Evolutionary conservation across 2,797 vertebrate genomes (phyloP).

Genomic region (Arnoldichthys spilopterus): DNA sequence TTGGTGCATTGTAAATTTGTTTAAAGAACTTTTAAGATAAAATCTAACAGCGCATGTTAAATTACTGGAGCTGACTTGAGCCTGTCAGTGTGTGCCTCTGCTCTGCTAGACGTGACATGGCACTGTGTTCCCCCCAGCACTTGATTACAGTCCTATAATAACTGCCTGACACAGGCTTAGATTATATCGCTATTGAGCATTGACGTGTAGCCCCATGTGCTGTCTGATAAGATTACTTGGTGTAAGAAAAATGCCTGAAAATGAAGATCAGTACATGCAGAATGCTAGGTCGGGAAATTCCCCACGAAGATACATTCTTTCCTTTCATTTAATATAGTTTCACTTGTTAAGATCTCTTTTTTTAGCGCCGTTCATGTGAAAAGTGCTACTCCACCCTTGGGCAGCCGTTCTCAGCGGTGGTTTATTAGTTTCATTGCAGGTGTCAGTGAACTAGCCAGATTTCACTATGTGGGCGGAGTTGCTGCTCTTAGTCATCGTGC

Average conservation of each 20-base stretch:
- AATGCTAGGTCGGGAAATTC: not conserved
- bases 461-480: slow-evolving; percentile 29
- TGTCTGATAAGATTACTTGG: slow-evolving; percentile 4
- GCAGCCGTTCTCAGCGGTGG: not conserved
- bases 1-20: not conserved
- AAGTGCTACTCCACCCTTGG: slow-evolving; percentile 4
- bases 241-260: slow-evolving; percentile 4
- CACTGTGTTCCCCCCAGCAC: not conserved
- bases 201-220: not conserved
- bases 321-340: not conserved
- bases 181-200: not conserved
- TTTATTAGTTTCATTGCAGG: slow-evolving; percentile 36
- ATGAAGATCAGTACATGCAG: not conserved
- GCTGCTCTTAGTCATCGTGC: slow-evolving; percentile 29
- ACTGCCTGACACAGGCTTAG: slow-evolving; percentile 4
- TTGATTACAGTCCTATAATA: slow-evolving; percentile 12
- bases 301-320: not conserved
- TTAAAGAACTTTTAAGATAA: not conserved
- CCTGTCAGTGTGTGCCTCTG: slow-evolving; percentile 1
- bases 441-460: slow-evolving; percentile 29
- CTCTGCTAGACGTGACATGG: not conserved
- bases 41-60: not conserved
- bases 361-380: not conserved
- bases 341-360: not conserved
- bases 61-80: not conserved